These are phyloP conservation scores for Petrosia ficiformis DNA, from an alignment of 37 sponge, comb jelly and placozoan species.

Conservation along the genomic window DNA sequence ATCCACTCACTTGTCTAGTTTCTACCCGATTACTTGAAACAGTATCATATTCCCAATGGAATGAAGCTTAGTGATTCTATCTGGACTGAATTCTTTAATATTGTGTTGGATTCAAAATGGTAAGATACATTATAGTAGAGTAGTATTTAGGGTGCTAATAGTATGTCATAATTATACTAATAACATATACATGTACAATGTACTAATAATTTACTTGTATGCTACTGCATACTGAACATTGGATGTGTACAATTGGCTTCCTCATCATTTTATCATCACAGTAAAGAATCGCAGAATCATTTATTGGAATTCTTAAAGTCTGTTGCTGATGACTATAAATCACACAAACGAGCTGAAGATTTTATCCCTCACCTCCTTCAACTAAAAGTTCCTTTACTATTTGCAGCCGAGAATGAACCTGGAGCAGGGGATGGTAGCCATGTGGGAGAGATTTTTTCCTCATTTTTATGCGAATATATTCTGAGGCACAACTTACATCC, in stretches of 20 bases:
- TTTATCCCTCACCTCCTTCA: constrained; percentile 49
- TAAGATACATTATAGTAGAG: no score
- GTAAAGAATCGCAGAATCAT: no score
- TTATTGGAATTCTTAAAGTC: constrained; percentile 33
- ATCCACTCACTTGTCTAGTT: no score
- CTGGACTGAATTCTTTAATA: constrained; percentile 32
- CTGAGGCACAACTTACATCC: constrained; percentile 18
- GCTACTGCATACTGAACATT: no score
- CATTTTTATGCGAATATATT: constrained; percentile 19
- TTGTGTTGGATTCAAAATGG: constrained; percentile 22
- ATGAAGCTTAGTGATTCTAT: no score
- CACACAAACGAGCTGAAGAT: constrained; percentile 1
- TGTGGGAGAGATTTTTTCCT: constrained; percentile 6
- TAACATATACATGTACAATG: no score
- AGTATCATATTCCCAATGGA: constrained; percentile 31
- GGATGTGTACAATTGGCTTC: no score
- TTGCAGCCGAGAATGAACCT: constrained; percentile 10
- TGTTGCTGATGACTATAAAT: constrained; percentile 16
- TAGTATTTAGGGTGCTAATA: no score
- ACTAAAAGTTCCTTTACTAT: constrained; percentile 30
- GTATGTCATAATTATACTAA: no score
- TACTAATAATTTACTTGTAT: no score
- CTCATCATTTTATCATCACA: no score
- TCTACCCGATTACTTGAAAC: no score
- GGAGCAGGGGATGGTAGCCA: background rate